These are phyloP conservation scores for Falco rusticolus DNA, from an alignment of 2,797 vertebrate species.

Conservation along the genomic window DNA sequence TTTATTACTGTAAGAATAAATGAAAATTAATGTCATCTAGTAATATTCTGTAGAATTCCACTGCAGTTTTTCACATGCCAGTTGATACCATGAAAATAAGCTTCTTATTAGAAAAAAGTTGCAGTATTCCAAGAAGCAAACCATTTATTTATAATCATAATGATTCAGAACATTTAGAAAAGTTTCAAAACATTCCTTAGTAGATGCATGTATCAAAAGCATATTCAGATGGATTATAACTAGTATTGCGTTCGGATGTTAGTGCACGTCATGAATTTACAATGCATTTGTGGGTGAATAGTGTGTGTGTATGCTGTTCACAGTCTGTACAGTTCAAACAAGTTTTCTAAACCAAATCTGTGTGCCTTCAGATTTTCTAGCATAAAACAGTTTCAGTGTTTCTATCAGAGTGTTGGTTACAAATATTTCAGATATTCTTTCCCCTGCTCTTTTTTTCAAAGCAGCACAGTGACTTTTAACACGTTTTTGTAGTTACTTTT, in stretches of 20 bases:
- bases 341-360: not conserved
- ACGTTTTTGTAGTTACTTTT: not conserved
- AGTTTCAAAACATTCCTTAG: not conserved
- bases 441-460: not conserved
- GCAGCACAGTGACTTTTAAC: not conserved
- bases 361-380: not conserved
- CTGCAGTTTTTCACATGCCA: not conserved
- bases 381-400: not conserved
- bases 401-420: not conserved
- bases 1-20: constrained; percentile 49
- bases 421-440: not conserved
- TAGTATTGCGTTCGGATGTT: not conserved
- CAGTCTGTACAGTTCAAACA: not conserved
- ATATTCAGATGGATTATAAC: not conserved
- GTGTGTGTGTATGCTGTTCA: not conserved
- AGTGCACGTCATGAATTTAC: not conserved
- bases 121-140: not conserved
- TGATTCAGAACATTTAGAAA: not conserved
- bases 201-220: not conserved
- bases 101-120: not conserved
- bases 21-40: constrained; percentile 33
- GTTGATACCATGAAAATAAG: not conserved
- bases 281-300: not conserved
- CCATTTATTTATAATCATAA: not conserved
- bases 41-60: not conserved